Conservation (phyloP, 2,888 invertebrate species). For the Phengaris arion region DNA sequence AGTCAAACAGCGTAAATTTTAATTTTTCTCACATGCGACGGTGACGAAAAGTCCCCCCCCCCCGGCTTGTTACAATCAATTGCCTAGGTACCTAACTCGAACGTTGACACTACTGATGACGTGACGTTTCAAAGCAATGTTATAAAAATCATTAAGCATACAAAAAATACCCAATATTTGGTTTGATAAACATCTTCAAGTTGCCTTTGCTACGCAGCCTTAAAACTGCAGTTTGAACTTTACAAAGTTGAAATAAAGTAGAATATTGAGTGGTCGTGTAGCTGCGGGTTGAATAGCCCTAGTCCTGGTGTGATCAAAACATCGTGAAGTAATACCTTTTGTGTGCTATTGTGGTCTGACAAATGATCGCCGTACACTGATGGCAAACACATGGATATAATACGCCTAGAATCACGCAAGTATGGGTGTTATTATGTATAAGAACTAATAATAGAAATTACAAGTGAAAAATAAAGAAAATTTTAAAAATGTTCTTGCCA, state of each 20-base stretch:
- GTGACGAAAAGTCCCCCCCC: too few relatives aligned
- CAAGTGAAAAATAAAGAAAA: too few relatives aligned
- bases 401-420: not conserved
- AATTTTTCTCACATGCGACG: too few relatives aligned
- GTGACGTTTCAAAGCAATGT: not conserved
- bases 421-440: too few relatives aligned
- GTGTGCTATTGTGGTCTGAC: conserved; percentile 44
- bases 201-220: not conserved
- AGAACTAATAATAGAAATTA: too few relatives aligned
- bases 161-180: not conserved
- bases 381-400: conserved; percentile 27
- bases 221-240: not conserved
- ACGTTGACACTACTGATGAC: not conserved
- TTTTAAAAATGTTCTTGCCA: too few relatives aligned
- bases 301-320: conserved; percentile 60
- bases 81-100: too few relatives aligned
- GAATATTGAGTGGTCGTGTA: conserved; percentile 41
- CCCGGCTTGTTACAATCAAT: too few relatives aligned
- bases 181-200: conserved; percentile 18
- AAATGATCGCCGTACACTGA: conserved; percentile 31
- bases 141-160: conserved; percentile 18
- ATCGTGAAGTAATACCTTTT: conserved; percentile 66
- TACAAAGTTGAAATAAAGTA: not conserved
- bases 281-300: conserved; percentile 51
- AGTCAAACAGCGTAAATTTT: too few relatives aligned